Conservation (phyloP, 2,888 invertebrate species). For the Drosophila imparisetae region DNA sequence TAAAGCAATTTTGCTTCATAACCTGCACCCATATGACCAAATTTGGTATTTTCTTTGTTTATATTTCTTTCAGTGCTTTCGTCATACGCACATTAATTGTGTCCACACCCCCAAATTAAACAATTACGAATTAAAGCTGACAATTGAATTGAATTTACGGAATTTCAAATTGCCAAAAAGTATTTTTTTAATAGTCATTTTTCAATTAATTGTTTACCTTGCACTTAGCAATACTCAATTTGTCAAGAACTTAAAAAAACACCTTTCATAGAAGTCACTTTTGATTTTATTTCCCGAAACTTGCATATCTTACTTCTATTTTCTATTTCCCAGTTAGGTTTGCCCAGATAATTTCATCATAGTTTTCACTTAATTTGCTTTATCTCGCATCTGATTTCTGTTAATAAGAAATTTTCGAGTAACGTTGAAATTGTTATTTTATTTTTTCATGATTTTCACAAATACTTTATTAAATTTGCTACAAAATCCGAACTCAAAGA, state of each 20-base stretch:
- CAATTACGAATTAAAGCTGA: slow-evolving; percentile 1
- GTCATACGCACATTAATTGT: slow-evolving; percentile 5
- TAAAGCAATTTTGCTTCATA: slow-evolving; percentile 36
- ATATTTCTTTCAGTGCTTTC: slow-evolving; percentile 3
- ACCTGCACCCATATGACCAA: slow-evolving; percentile 15
- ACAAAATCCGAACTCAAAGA: neutral
- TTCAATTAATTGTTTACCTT: neutral
- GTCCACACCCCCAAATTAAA: slow-evolving; percentile 2
- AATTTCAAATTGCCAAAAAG: neutral
- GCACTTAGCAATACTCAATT: neutral
- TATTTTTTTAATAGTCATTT: neutral
- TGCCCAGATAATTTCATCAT: neutral
- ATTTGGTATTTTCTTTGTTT: slow-evolving; percentile 10
- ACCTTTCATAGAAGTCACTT: neutral
- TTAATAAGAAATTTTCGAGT: neutral
- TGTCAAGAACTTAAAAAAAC: neutral
- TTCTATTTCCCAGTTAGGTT: neutral
- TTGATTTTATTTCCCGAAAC: neutral
- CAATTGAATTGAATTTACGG: neutral
- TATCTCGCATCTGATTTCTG: no score
- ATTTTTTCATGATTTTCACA: neutral
- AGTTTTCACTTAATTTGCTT: neutral
- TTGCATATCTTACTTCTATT: neutral
- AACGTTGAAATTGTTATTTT: neutral
- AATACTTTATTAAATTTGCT: neutral